phyloP scores from a whole-genome alignment of 2,113 vertebrate species.

The Seriola rivoliana region DNA sequence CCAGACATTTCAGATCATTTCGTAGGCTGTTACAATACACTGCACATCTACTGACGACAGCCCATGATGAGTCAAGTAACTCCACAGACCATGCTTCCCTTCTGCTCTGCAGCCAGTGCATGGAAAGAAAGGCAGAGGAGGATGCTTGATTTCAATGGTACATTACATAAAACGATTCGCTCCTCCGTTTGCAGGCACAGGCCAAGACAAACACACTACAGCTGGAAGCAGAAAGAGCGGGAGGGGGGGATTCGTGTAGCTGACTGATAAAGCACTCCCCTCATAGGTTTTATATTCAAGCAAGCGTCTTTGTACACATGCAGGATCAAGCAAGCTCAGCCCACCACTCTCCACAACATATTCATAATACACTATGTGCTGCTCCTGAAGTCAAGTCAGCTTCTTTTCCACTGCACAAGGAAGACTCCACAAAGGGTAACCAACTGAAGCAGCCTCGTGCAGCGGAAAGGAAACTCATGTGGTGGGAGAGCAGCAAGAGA shows the following conservation, averaged over 20 bases:
- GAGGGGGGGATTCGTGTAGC: not conserved
- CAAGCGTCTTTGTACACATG: constrained; percentile 50
- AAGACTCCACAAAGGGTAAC: constrained; percentile 53
- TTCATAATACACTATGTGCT: constrained; percentile 1
- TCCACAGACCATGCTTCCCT: constrained; percentile 11
- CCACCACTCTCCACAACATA: constrained; percentile 18
- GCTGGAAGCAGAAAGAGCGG: constrained; percentile 69
- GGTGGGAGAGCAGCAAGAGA: constrained; percentile 44
- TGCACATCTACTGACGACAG: constrained; percentile 15
- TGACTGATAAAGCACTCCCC: constrained; percentile 47
- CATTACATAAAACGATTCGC: constrained; percentile 74
- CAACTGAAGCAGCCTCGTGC: constrained; percentile 43
- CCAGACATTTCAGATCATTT: not conserved
- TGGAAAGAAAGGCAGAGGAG: constrained; percentile 25
- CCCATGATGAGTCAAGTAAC: constrained; percentile 5
- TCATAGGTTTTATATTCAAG: constrained; percentile 71
- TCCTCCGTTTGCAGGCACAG: constrained; percentile 54
- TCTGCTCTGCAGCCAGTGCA: constrained; percentile 32
- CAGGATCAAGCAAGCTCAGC: constrained; percentile 51
- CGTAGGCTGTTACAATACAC: constrained; percentile 9
- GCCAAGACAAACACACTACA: constrained; percentile 78
- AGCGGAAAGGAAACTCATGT: constrained; percentile 66
- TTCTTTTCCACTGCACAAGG: constrained; percentile 64
- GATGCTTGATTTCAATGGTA: constrained; percentile 46
- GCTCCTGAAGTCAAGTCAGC: constrained; percentile 39